Evolutionary conservation across 2,797 vertebrate genomes (phyloP), one percentile per base, ranked within the genome.

Genomic region (Prionace glauca): DNA sequence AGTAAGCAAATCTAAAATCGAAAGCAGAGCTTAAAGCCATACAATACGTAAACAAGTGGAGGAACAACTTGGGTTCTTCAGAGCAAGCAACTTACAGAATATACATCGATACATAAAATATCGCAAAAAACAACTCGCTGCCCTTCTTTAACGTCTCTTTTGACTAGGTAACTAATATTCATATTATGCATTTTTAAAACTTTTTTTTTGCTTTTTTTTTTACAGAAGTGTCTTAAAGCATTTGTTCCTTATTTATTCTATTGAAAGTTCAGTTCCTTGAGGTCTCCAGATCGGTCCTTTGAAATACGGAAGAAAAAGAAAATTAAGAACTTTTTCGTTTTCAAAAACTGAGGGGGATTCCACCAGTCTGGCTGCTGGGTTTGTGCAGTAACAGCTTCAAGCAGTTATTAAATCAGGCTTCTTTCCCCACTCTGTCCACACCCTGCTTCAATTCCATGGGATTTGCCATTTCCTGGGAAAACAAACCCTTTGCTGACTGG

Each of bases 151-250:
- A 96, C 96, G 97, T 97, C 97, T 97, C 97, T 97, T 97, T 97
- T 97, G 96, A 96, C 96, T 96, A 95, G 96, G 95, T 96, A 97
- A 95, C 81, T 87, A 96, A 96, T 96, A 95, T 97, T 97, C 97
- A 92, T 93, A 32, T 97, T 97, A 97, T 97, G 98, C 97, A 97
- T 97, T 97, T 97, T 97, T 96, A 98, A 98, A 98, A 98, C 97
- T 96, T 97, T 97, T 97, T 97, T 67, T 92, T 69, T 41, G n/a
- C 62, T 36, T 92, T 92, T 98, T 98, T 97, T 69, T 98, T 98
- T 97, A 98, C 97, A 98, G 97, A 97, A 98, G 97, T 97, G 98
- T 97, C 98, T 97, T 88, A 98, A 98, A 98, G 98, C 97, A 98
- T 92, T 24, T 16, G 36, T 92, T 84, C 41, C 22, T 84, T 45